Evolutionary conservation across 2,888 invertebrate genomes (phyloP).

Genomic region (Agriotes lineatus): DNA sequence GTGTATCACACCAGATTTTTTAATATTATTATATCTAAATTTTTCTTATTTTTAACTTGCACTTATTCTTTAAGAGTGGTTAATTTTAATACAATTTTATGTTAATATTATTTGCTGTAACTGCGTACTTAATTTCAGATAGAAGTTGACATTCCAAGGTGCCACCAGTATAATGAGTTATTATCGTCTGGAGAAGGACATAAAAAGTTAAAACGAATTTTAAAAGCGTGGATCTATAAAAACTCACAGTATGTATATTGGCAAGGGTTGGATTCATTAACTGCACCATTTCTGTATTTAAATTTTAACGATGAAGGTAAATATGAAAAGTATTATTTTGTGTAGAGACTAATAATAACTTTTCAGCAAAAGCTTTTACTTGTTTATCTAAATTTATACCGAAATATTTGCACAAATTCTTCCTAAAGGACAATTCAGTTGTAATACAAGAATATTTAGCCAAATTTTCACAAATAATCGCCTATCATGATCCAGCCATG

Average conservation of each 20-base stretch:
- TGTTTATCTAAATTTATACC: conserved; percentile 96
- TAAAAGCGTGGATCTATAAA: conserved; percentile 96
- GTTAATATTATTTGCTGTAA: too few relatives aligned
- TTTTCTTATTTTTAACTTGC: too few relatives aligned
- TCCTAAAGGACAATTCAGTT: conserved; percentile 95
- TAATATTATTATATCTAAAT: too few relatives aligned
- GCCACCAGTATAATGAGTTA: conserved; percentile 98
- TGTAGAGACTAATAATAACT: background rate
- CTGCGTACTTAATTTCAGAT: conserved; percentile 74
- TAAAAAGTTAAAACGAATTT: conserved; percentile 87
- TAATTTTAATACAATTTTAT: too few relatives aligned
- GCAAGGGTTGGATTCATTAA: conserved; percentile 98
- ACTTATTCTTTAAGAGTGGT: too few relatives aligned
- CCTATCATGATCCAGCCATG: conserved; percentile 94
- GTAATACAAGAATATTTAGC: conserved; percentile 97
- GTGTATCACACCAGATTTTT: too few relatives aligned
- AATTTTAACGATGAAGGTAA: conserved; percentile 97
- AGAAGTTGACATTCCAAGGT: conserved; percentile 98
- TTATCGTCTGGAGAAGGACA: conserved; percentile 95
- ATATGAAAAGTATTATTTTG: background rate
- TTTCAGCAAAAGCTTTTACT: conserved; percentile 92
- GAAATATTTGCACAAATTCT: conserved; percentile 96
- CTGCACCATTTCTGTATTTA: conserved; percentile 96
- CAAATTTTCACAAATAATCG: conserved; percentile 95
- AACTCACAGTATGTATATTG: conserved; percentile 98